Percentiles rank a stretch among this genome's conserved stretches.
phyloP scores from a whole-genome alignment of 2,797 vertebrate species.

The Acanthurus leucopareius region DNA sequence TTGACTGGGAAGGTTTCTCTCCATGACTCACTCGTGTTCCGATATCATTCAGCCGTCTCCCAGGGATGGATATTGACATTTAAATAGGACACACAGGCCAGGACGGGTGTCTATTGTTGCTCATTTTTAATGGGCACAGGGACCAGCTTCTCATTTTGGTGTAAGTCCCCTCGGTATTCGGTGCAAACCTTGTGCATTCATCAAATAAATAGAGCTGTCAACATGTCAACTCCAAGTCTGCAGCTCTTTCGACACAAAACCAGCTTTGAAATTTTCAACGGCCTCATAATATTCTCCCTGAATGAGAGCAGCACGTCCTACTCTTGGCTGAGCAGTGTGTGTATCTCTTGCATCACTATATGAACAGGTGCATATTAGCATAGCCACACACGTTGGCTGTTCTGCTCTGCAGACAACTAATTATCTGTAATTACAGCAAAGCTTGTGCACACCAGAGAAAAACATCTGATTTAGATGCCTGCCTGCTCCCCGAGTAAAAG shows the following conservation, averaged over 20 bases:
- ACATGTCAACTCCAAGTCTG: slow-evolving; percentile 28
- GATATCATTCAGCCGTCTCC: slow-evolving; percentile 22
- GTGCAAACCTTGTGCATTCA: slow-evolving; percentile 22
- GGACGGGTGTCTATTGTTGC: slow-evolving; percentile 12
- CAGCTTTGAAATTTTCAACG: slow-evolving; percentile 39
- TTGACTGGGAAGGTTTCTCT: slow-evolving; percentile 37
- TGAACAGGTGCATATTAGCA: slow-evolving; percentile 73
- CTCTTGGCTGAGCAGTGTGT: slow-evolving; percentile 7
- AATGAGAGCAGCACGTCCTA: slow-evolving; percentile 18
- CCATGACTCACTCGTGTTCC: slow-evolving; percentile 4
- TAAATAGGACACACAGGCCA: slow-evolving; percentile 34
- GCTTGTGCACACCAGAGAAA: slow-evolving; percentile 42
- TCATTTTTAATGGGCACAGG: slow-evolving; percentile 31
- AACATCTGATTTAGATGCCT: slow-evolving; percentile 41
- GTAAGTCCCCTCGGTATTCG: slow-evolving; percentile 24
- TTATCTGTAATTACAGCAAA: slow-evolving; percentile 65
- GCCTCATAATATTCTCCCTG: slow-evolving; percentile 20
- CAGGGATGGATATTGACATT: slow-evolving; percentile 53
- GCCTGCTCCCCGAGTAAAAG: slow-evolving; percentile 30
- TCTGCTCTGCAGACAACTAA: slow-evolving; percentile 55
- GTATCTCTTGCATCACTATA: slow-evolving; percentile 17
- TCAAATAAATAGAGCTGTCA: slow-evolving; percentile 46
- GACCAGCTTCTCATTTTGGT: slow-evolving; percentile 21
- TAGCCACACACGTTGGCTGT: slow-evolving; percentile 20
- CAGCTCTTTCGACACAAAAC: slow-evolving; percentile 45